Evolutionary conservation across 2,797 vertebrate genomes (phyloP).

Genomic region (Dermochelys coriacea): DNA sequence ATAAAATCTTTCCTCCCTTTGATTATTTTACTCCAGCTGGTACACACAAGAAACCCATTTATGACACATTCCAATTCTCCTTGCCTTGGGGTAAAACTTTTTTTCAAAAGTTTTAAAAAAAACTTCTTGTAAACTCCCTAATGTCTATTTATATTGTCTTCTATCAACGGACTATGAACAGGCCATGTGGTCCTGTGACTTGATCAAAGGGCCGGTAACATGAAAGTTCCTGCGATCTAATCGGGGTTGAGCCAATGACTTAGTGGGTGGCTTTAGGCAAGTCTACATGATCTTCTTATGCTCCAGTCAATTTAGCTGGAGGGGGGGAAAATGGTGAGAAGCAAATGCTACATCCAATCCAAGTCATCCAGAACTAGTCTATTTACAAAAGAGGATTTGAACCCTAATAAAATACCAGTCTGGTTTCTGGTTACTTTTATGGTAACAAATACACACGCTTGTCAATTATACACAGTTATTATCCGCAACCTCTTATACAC

Average conservation of each 20-base stretch:
- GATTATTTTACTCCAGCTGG: conserved; percentile 7
- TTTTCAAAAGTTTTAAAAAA: conserved; percentile 55
- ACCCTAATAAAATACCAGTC: neutral
- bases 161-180: conserved; percentile 74
- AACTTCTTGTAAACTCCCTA: conserved; percentile 42
- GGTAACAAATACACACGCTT: neutral
- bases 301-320: conserved; percentile 57
- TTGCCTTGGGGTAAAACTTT: conserved; percentile 31
- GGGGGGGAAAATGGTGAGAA: conserved; percentile 18
- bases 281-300: conserved; percentile 57
- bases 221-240: conserved; percentile 73
- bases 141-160: conserved; percentile 66
- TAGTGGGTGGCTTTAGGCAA: conserved; percentile 71
- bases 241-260: conserved; percentile 69
- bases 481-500: neutral
- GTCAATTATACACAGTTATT: accelerated
- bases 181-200: conserved; percentile 70
- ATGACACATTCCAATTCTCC: conserved; percentile 12
- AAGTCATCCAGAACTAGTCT: conserved; percentile 34
- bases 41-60: accelerated
- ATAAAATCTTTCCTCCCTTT: neutral
- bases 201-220: conserved; percentile 61
- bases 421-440: neutral
- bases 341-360: neutral
- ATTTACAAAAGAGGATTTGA: conserved; percentile 48